A percentile compares a stretch with the other conserved stretches of the same genome.
phyloP scores from a whole-genome alignment of 2,888 invertebrate species.

The Cephalotes varians region DNA sequence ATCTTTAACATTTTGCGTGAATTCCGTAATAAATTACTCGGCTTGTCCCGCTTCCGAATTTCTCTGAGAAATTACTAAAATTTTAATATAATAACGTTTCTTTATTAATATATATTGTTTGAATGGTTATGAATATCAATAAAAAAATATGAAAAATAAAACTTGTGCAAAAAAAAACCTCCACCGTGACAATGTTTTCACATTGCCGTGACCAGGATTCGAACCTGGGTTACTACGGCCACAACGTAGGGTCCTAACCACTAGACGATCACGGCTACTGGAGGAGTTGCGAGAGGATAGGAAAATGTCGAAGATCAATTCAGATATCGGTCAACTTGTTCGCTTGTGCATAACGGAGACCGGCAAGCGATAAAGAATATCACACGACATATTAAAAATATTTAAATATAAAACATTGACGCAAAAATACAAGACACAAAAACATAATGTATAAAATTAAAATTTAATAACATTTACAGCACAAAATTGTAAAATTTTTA shows the following conservation, averaged over 20 bases:
- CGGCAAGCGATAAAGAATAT: neutral
- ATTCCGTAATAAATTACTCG: neutral
- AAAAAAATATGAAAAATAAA: neutral
- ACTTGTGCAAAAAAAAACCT: constrained; percentile 63
- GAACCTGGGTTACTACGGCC: constrained; percentile 86
- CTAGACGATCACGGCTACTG: constrained; percentile 79
- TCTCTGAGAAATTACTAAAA: neutral
- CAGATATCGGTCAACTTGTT: constrained; percentile 50
- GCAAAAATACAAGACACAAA: neutral
- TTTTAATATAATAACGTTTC: constrained; percentile 8
- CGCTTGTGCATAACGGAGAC: constrained; percentile 39
- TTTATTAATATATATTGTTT: neutral
- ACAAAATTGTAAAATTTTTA: neutral
- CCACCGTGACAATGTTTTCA: constrained; percentile 77
- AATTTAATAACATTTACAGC: neutral
- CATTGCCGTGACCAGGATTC: constrained; percentile 86
- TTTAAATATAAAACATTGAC: neutral
- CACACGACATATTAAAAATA: neutral
- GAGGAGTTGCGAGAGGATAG: constrained; percentile 50
- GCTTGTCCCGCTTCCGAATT: neutral
- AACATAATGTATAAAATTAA: neutral
- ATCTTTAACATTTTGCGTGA: neutral
- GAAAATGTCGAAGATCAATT: constrained; percentile 34
- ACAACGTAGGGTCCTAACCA: constrained; percentile 86
- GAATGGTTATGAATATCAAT: neutral